phyloP scores from a whole-genome alignment of 2,888 invertebrate genomes.

The Tolmerus cingulatus region DNA sequence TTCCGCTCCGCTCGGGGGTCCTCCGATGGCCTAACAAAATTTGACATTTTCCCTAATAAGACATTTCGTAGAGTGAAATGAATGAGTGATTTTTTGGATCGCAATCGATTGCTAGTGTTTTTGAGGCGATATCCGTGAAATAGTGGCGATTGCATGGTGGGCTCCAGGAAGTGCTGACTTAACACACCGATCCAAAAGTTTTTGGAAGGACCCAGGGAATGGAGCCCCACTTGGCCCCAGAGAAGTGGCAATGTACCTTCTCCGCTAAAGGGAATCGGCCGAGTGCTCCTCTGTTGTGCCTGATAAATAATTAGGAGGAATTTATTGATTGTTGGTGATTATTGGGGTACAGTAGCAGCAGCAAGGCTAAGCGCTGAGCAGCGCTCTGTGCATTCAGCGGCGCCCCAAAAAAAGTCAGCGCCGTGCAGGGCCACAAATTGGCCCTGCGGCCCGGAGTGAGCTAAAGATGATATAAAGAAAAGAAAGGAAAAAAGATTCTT shows the following conservation, averaged over 20 bases:
- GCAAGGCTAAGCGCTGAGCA: neutral
- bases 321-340: neutral
- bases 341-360: neutral
- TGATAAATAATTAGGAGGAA: neutral
- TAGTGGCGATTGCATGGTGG: neutral
- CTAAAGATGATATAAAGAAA: neutral
- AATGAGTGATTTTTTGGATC: neutral
- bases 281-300: neutral
- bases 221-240: neutral
- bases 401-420: neutral
- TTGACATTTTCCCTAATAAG: conserved; percentile 13
- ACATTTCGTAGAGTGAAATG: neutral
- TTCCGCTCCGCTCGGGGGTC: neutral
- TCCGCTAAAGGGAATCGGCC: neutral
- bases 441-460: neutral
- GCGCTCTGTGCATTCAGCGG: neutral
- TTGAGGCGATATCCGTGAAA: neutral
- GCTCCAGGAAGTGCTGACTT: neutral
- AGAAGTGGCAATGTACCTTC: neutral
- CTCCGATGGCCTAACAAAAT: neutral
- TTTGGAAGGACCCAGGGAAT: neutral
- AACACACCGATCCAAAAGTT: neutral
- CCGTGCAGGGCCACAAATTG: neutral
- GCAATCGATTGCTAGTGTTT: neutral
- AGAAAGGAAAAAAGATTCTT: neutral